Percentiles rank a stretch among this genome's conserved stretches.
These are phyloP conservation scores for Megaceryle alcyon DNA, from an alignment of 2,797 vertebrate genomes.

Conservation along the genomic window DNA sequence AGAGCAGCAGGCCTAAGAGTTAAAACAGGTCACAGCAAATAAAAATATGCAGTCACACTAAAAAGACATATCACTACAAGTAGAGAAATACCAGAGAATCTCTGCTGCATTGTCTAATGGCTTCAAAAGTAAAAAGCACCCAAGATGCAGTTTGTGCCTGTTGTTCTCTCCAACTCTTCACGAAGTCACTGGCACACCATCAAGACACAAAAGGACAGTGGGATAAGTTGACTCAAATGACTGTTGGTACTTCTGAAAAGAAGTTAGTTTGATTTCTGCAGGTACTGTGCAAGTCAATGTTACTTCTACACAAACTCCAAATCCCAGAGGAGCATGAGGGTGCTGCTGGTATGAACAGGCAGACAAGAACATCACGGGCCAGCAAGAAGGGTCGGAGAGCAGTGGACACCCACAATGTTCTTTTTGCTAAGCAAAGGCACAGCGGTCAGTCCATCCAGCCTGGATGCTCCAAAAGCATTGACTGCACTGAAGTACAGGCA, in stretches of 20 bases:
- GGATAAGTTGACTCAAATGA: not conserved
- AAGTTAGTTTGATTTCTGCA: not conserved
- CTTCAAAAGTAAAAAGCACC: not conserved
- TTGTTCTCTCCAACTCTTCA: not conserved
- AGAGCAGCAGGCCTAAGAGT: not conserved
- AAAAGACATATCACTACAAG: not conserved
- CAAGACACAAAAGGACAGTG: not conserved
- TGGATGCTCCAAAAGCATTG: not conserved
- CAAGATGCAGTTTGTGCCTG: not conserved
- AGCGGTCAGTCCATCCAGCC: not conserved
- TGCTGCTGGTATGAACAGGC: not conserved
- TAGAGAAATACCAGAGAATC: not conserved
- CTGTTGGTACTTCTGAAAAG: not conserved
- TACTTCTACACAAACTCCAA: not conserved
- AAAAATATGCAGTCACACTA: not conserved
- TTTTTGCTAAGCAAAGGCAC: not conserved
- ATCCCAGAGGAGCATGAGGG: not conserved
- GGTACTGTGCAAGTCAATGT: not conserved
- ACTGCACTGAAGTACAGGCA: not conserved
- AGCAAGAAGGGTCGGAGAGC: not conserved
- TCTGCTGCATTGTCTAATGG: not conserved
- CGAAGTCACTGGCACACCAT: fast-evolving
- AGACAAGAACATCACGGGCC: not conserved
- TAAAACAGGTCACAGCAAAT: not conserved
- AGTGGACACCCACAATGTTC: not conserved